Base-by-base conservation (phyloP, 2,797 vertebrate genomes). In the Acrossocheilus wenchowensis region DNA sequence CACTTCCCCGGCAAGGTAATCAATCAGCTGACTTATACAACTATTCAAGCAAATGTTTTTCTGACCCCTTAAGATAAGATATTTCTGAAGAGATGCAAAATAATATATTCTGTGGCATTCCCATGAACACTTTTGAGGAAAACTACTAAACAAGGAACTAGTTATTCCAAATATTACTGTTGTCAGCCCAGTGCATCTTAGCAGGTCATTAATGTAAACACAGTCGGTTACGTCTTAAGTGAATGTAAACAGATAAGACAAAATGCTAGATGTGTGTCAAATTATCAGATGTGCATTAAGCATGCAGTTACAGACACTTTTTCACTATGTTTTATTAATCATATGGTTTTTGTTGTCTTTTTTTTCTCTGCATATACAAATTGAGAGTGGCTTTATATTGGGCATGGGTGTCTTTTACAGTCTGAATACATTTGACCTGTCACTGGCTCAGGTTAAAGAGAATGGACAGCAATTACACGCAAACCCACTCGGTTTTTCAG, bases 401-500 rank as follows among this genome's bases (percentile, higher is more conserved):
- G 1, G 9, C 15, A 64, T 11, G 9, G 14, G 64, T 69, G 45
- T 52, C 79, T 23, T 69, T 81, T 36, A 69, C 64, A n/a, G 43
- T 52, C 45, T 36, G 45, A 71, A 52, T 69, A 34, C 30, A 52
- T 81, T 88, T 92, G 90, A 89, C 91, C 91, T 89, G 86, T 90
- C 69, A 86, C 54, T 86, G 68, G 23, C 41, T 82, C 77, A 86
- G 90, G 91, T 92, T 92, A 92, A 93, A 92, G 90, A 92, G 86
- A 90, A 84, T 15, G 88, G 89, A 89, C 84, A 62, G 80, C 86
- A 91, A 92, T 91, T 92, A 92, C 90, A 90, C 86, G 77, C 87
- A 89, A 85, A 87, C 86, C 87, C 74, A 88, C 78, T 87, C 78
- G 64, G 87, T 80, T 83, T 87, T 82, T 52, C 82, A 26, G 74